Percentiles rank a stretch among this genome's conserved stretches.
phyloP scores from a whole-genome alignment of 2,113 vertebrate species.

The Peucedramus taeniatus region DNA sequence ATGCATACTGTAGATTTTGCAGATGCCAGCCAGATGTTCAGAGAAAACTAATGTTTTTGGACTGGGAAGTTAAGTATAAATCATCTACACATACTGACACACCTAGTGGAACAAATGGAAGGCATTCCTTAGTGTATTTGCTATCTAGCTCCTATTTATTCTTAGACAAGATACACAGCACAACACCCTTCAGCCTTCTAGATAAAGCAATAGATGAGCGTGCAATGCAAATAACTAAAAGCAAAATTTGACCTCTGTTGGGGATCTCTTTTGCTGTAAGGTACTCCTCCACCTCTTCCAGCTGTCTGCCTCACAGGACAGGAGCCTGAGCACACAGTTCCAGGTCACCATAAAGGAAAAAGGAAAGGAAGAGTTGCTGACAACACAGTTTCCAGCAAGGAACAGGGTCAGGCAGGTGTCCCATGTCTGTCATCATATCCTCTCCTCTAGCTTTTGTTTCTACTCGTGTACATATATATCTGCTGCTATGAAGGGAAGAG shows the following conservation, averaged over 20 bases:
- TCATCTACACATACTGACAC: conserved; percentile 31
- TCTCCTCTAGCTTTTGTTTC: background rate
- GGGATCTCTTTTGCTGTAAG: background rate
- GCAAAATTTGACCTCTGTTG: background rate
- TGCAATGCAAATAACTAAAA: background rate
- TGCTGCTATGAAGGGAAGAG: background rate
- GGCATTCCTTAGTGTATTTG: background rate
- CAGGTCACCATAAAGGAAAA: background rate
- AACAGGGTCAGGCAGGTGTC: background rate
- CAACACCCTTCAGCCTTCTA: background rate
- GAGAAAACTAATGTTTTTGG: conserved; percentile 43
- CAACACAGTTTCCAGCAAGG: background rate
- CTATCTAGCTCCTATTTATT: background rate
- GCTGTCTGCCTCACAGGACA: background rate
- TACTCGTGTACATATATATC: background rate
- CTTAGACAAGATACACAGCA: background rate
- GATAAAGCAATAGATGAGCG: background rate
- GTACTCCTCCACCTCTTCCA: background rate
- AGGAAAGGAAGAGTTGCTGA: background rate
- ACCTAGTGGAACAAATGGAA: conserved; percentile 61
- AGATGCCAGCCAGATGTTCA: conserved; percentile 70
- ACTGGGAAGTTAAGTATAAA: conserved; percentile 48
- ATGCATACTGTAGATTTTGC: conserved; percentile 22
- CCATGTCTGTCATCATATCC: background rate
- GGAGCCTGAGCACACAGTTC: background rate